These are phyloP conservation scores for Mirounga angustirostris DNA, from an alignment of 2,113 vertebrate species.

Conservation along the genomic window DNA sequence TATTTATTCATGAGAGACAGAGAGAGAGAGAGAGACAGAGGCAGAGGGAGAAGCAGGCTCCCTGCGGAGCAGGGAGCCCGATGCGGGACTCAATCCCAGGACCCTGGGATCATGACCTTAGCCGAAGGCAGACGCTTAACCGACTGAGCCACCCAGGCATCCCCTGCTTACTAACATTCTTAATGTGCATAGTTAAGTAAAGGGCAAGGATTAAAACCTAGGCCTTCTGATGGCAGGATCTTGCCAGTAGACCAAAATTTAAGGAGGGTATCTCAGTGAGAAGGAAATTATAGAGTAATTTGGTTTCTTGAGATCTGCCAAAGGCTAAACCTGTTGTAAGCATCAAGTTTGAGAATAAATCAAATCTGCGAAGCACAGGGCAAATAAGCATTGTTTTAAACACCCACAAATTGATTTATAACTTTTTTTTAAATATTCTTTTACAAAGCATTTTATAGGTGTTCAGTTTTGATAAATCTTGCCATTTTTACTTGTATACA, in stretches of 20 bases:
- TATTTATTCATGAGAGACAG: too few relatives aligned
- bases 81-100: too few relatives aligned
- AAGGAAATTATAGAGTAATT: neutral
- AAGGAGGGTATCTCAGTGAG: neutral
- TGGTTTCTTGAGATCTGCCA: neutral
- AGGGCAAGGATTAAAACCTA: neutral
- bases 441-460: conserved; percentile 53
- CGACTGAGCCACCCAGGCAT: too few relatives aligned
- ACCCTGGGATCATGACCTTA: too few relatives aligned
- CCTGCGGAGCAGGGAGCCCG: too few relatives aligned
- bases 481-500: conserved; percentile 37
- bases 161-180: neutral
- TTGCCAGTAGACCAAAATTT: neutral
- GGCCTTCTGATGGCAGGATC: neutral
- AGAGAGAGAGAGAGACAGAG: too few relatives aligned
- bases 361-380: neutral
- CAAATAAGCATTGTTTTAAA: conserved; percentile 55
- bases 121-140: too few relatives aligned
- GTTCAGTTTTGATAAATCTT: conserved; percentile 34
- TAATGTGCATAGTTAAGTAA: neutral
- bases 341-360: conserved; percentile 14
- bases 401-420: conserved; percentile 61
- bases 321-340: neutral
- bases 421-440: conserved; percentile 32
- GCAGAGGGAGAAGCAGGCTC: too few relatives aligned